Conservation (phyloP, 1,140 invertebrate species). For the Dreissena rostriformis region DNA sequence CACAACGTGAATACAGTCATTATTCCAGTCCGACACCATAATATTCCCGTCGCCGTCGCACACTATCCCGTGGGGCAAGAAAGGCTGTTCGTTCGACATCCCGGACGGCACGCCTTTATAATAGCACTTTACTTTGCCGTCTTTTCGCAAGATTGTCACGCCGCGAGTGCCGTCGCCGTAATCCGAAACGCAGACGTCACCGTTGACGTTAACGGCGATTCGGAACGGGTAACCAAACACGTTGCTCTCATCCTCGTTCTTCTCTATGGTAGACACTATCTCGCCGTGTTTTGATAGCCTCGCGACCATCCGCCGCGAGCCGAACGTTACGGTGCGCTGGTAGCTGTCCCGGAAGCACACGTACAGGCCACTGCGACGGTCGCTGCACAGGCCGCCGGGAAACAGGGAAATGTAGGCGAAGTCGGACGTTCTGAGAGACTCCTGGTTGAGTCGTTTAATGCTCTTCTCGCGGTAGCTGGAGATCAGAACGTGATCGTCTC, state of each 20-base stretch:
- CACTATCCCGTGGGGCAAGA: conserved; percentile 63
- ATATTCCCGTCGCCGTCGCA: conserved; percentile 67
- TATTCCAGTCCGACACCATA: conserved; percentile 71
- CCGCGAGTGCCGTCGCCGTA: conserved; percentile 57
- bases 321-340: conserved; percentile 30
- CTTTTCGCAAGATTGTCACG: conserved; percentile 54
- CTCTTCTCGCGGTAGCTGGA: conserved; percentile 54
- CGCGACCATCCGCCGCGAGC: conserved; percentile 51
- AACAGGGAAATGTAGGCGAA: conserved; percentile 55
- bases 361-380: conserved; percentile 47
- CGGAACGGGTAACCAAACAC: conserved; percentile 59
- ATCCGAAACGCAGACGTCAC: conserved; percentile 61
- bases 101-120: conserved; percentile 49
- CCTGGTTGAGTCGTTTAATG: conserved; percentile 49
- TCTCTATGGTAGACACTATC: conserved; percentile 54
- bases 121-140: conserved; percentile 41
- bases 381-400: conserved; percentile 28
- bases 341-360: conserved; percentile 60
- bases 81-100: conserved; percentile 47
- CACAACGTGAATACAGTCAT: conserved; percentile 69
- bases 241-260: conserved; percentile 48
- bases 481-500: conserved; percentile 48
- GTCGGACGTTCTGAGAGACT: conserved; percentile 48
- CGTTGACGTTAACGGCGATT: conserved; percentile 59
- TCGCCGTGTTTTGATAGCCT: conserved; percentile 61